Evolutionary conservation across 2,888 invertebrate genomes (phyloP).

Genomic region (Vannuccia rotundouncinata): DNA sequence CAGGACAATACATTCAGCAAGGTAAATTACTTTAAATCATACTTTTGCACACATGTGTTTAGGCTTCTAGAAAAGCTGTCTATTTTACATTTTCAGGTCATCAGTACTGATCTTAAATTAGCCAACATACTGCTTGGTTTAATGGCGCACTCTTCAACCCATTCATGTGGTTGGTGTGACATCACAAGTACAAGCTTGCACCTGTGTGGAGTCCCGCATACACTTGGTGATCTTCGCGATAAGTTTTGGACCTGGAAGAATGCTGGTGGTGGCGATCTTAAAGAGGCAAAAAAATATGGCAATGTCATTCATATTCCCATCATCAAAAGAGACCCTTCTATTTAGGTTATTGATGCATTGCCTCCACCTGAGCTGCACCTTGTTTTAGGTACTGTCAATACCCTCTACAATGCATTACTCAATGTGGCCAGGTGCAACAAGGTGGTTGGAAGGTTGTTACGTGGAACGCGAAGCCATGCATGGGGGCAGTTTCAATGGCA

Average conservation of each 20-base stretch:
- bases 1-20: neutral
- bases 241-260: slow-evolving; percentile 7
- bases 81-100: slow-evolving; percentile 2
- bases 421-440: slow-evolving; percentile 17
- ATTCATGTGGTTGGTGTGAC: slow-evolving; percentile 14
- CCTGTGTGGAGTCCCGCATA: neutral
- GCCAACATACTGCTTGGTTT: slow-evolving; percentile 31
- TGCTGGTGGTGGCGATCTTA: slow-evolving; percentile 30
- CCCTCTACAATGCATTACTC: slow-evolving; percentile 3
- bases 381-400: neutral
- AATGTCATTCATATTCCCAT: slow-evolving; percentile 20
- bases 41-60: neutral
- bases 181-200: slow-evolving; percentile 15
- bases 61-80: neutral
- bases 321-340: neutral
- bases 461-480: slow-evolving; percentile 14
- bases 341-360: slow-evolving; percentile 1
- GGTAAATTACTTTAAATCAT: neutral
- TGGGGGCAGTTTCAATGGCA: slow-evolving; percentile 29
- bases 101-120: slow-evolving; percentile 13
- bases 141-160: slow-evolving; percentile 6
- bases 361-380: slow-evolving; percentile 30
- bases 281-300: slow-evolving; percentile 8
- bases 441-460: slow-evolving; percentile 13
- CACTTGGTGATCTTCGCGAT: slow-evolving; percentile 12